Conservation (phyloP, 2,797 vertebrate genomes). For the Gadopsis marmoratus region DNA sequence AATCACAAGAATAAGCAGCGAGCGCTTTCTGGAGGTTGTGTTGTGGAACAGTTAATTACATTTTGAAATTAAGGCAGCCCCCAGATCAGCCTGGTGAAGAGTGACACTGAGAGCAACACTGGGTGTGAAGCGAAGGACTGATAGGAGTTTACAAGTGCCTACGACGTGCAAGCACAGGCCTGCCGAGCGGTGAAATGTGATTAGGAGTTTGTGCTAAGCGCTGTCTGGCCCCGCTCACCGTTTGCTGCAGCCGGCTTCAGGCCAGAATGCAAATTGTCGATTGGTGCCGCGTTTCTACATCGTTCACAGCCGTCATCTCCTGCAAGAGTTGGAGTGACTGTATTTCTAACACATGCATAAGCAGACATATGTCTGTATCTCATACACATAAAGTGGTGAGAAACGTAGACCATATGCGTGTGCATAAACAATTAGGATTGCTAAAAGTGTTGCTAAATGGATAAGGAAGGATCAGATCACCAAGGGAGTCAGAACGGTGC, state of each 20-base stretch:
- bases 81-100: slow-evolving; percentile 82
- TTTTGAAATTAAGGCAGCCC: slow-evolving; percentile 88
- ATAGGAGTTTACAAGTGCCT: slow-evolving; percentile 92
- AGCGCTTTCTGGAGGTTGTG: slow-evolving; percentile 66
- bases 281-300: slow-evolving; percentile 73
- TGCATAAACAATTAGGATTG: slow-evolving; percentile 45
- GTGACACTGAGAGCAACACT: slow-evolving; percentile 88
- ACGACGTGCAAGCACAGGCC: slow-evolving; percentile 87
- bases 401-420: slow-evolving; percentile 43
- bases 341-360: slow-evolving; percentile 52
- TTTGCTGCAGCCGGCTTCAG: slow-evolving; percentile 70
- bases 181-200: slow-evolving; percentile 86
- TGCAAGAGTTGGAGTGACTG: slow-evolving; percentile 60
- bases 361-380: slow-evolving; percentile 42
- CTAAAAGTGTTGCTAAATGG: slow-evolving; percentile 70
- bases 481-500: slow-evolving; percentile 46
- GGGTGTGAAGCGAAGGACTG: slow-evolving; percentile 90
- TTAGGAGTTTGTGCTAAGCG: slow-evolving; percentile 83
- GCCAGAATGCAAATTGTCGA: slow-evolving; percentile 82
- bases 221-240: slow-evolving; percentile 82
- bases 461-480: slow-evolving; percentile 56
- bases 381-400: slow-evolving; percentile 36
- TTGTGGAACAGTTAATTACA: slow-evolving; percentile 86
- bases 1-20: slow-evolving; percentile 60
- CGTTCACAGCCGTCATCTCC: slow-evolving; percentile 72